Base-by-base conservation (phyloP, 2,797 vertebrate genomes). In the Enteromius anoplus region DNA sequence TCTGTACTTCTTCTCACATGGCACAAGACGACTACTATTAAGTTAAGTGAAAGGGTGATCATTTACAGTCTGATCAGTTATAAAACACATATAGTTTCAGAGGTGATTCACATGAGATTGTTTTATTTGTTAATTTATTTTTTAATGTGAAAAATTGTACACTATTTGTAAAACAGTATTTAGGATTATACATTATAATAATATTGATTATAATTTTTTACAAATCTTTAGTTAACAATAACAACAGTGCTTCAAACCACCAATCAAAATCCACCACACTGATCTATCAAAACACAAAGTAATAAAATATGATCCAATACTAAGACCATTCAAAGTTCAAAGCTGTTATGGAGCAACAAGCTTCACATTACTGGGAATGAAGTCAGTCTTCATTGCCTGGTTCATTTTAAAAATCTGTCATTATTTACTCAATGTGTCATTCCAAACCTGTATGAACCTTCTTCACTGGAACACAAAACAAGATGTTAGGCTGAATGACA, bases 401-500 rank as follows among this genome's bases (percentile, higher is more conserved):
- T 1, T 72, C 9, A 1, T 72, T 72, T 34, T 51, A 5, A 72
- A 51, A 51, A 53, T 73, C 29, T 7, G 51, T 40, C 32, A 40
- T 58, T n/a, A 37, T 75, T 75, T 75, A 42, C 73, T 60, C 53
- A 42, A 19, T 15, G 23, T 19, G 37, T 42, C 37, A 37, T 26
- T 76, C 73, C 14, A 76, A 60, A 17, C 65, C 23, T 76, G 2
- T 12, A 45, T 42, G 58, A 60, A 37, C 51, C 34, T 55, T 58
- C 34, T 60, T 60, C n/a, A 42, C 4, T 45, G 53, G 8, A 60
- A 19, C 55, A 45, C 37, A 76, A 62, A 76, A 19, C 3, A n/a
- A 75, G n/a, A 37, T 11, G 21, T 60, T 75, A 60, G 23, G n/a
- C 55, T 62, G 55, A 76, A 26, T 60, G 14, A 29, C 73, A 62